Evolutionary conservation across 2,888 invertebrate species (phyloP).

Genomic region (Schizotus pectinicornis): DNA sequence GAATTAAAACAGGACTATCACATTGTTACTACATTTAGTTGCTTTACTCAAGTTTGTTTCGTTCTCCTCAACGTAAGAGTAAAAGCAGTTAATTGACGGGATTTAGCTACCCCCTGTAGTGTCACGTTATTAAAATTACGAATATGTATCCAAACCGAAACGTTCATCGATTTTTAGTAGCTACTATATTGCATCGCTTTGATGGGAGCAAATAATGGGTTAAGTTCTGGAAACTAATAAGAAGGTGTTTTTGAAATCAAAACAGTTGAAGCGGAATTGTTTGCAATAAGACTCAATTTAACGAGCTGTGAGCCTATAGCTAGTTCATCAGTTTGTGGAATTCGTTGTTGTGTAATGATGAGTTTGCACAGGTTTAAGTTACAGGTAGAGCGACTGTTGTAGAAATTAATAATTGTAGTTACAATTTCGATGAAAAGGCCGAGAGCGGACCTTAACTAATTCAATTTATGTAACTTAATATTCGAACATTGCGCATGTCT

Average conservation of each 20-base stretch:
- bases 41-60: constrained; percentile 26
- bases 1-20: constrained; percentile 33
- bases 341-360: no score
- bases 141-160: neutral
- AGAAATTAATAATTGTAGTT: constrained; percentile 33
- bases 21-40: constrained; percentile 29
- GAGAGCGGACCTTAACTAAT: constrained; percentile 37
- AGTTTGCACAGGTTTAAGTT: neutral
- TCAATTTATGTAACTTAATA: constrained; percentile 39
- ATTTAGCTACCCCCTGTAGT: no score
- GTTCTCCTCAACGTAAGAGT: constrained; percentile 18
- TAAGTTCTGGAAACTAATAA: no score
- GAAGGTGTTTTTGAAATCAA: no score
- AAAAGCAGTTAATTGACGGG: constrained; percentile 2
- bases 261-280: no score
- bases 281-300: no score
- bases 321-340: no score
- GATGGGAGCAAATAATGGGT: no score
- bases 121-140: no score
- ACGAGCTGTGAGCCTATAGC: no score
- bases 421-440: constrained; percentile 33
- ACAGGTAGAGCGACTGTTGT: neutral
- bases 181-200: no score
- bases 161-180: neutral
- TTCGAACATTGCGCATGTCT: constrained; percentile 35